Conservation (phyloP, 2,113 vertebrate genomes). For the Lophotis ruficrista region DNA sequence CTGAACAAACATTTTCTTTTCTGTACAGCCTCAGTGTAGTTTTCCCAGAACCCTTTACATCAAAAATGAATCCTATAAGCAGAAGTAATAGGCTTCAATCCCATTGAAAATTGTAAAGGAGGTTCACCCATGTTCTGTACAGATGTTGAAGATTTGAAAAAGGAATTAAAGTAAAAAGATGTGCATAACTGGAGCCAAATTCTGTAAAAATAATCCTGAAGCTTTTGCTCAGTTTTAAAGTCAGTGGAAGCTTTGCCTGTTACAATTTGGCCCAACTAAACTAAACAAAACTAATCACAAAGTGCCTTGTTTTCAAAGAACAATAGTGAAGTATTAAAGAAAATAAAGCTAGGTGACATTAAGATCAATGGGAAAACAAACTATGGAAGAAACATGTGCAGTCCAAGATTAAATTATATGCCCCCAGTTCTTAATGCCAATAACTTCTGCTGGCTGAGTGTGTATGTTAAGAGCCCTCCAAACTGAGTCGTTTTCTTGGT, state of each 20-base stretch:
- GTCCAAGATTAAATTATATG: background rate
- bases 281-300: background rate
- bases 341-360: background rate
- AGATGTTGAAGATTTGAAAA: background rate
- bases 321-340: background rate
- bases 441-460: background rate
- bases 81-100: background rate
- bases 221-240: background rate
- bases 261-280: background rate
- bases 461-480: background rate
- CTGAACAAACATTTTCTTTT: background rate
- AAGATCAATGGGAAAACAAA: background rate
- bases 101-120: background rate
- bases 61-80: background rate
- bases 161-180: background rate
- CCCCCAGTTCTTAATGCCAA: background rate
- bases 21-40: background rate
- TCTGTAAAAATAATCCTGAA: constrained; percentile 8
- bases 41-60: background rate
- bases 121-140: background rate
- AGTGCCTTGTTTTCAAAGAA: background rate
- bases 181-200: background rate
- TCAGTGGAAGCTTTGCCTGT: background rate
- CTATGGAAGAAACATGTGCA: background rate
- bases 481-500: background rate